Percentiles rank a stretch among this genome's conserved stretches.
Conservation (phyloP, 2,113 vertebrate genomes). For the Rhinopomastus cyanomelas region DNA sequence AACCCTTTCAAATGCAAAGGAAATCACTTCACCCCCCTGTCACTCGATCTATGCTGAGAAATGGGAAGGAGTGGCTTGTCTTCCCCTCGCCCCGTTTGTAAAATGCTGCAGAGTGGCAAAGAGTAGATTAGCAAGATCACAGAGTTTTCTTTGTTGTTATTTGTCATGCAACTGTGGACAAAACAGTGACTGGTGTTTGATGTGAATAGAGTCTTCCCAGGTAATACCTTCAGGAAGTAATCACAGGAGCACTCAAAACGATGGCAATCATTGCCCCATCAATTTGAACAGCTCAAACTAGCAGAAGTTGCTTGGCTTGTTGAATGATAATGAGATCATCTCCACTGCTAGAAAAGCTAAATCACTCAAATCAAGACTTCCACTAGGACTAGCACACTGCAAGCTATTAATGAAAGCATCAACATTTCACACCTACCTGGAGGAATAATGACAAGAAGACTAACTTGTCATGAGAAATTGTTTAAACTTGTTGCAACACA, state of each 20-base stretch:
- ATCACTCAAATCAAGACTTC: background rate
- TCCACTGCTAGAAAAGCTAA: background rate
- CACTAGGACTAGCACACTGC: background rate
- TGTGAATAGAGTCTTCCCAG: background rate
- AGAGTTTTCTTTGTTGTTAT: slow-evolving; percentile 15
- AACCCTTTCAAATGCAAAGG: background rate
- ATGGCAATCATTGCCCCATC: slow-evolving; percentile 2
- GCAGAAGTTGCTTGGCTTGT: background rate
- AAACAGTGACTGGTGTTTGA: background rate
- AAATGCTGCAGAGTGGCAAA: slow-evolving; percentile 19
- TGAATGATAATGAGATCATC: background rate
- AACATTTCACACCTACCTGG: accelerated
- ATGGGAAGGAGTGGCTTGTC: background rate
- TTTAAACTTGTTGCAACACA: background rate
- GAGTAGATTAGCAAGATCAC: slow-evolving; percentile 20
- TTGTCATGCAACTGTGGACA: background rate
- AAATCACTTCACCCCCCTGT: slow-evolving; percentile 8
- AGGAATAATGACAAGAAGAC: background rate
- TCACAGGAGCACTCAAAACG: background rate
- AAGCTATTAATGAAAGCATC: background rate
- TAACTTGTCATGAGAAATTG: background rate
- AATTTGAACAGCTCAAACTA: background rate
- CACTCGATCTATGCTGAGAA: slow-evolving; percentile 21
- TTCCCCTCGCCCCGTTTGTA: background rate
- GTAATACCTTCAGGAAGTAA: background rate